Percentiles rank a stretch among this genome's conserved stretches.
phyloP scores from a whole-genome alignment of 2,113 vertebrate species.

The Macrotus californicus region DNA sequence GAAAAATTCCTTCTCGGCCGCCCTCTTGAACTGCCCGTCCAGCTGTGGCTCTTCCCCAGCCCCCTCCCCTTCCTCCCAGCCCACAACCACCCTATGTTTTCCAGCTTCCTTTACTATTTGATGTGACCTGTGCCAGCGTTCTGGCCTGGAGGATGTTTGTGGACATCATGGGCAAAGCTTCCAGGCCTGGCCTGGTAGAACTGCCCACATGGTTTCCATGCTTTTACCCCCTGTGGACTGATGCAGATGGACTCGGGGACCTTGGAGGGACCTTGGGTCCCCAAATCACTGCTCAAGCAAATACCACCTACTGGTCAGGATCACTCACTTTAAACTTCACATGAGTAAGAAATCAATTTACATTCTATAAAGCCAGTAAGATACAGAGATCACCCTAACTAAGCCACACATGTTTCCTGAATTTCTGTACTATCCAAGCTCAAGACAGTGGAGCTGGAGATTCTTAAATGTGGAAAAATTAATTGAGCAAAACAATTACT shows the following conservation, averaged over 20 bases:
- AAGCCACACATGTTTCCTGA: neutral
- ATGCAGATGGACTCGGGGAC: neutral
- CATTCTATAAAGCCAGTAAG: neutral
- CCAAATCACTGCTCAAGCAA: neutral
- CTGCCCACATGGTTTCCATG: accelerated
- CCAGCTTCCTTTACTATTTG: neutral
- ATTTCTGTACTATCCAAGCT: neutral
- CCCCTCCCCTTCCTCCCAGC: neutral
- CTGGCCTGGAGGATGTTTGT: neutral
- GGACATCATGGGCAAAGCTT: accelerated
- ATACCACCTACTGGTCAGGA: neutral
- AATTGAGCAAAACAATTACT: neutral
- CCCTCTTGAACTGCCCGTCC: neutral
- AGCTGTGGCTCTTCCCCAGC: neutral
- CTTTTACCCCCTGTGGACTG: neutral
- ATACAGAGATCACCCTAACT: neutral
- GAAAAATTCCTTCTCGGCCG: accelerated
- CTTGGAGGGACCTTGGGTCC: neutral
- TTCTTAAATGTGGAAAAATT: neutral
- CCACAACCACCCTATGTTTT: neutral
- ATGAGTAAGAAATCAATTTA: neutral
- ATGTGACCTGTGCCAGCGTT: neutral
- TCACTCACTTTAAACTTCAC: neutral
- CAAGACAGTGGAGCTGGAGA: neutral
- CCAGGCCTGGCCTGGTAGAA: accelerated